These are phyloP conservation scores for Phlogophora meticulosa DNA, from an alignment of 2,888 invertebrate species.

Conservation along the genomic window DNA sequence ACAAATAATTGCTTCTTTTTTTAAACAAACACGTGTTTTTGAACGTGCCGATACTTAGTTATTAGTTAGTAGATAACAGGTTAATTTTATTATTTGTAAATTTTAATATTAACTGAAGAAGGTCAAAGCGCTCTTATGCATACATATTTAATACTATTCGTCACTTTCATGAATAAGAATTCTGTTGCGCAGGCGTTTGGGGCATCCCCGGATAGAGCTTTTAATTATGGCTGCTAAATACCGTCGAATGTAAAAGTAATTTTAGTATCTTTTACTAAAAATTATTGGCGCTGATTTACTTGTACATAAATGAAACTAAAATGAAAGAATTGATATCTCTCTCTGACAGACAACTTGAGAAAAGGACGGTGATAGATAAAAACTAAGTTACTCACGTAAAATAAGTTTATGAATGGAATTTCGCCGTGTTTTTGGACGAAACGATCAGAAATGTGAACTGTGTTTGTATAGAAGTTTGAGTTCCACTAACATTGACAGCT, in stretches of 20 bases:
- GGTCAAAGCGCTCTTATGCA: slow-evolving; percentile 2
- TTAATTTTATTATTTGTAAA: not conserved
- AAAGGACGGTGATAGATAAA: too few species aligned
- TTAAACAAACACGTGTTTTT: slow-evolving; percentile 1
- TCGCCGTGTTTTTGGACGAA: too few species aligned
- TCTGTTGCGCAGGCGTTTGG: not conserved
- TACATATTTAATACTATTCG: not conserved
- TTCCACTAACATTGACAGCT: too few species aligned
- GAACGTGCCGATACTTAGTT: not conserved
- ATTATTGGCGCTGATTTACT: too few species aligned
- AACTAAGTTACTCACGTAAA: too few species aligned
- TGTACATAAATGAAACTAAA: too few species aligned
- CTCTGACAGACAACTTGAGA: too few species aligned
- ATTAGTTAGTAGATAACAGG: slow-evolving; percentile 16
- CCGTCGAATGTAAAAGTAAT: not conserved
- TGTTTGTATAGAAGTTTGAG: too few species aligned
- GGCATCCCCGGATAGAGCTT: slow-evolving; percentile 1
- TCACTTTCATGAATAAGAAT: not conserved
- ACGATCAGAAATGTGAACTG: too few species aligned
- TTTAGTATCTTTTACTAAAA: too few species aligned
- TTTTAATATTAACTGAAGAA: slow-evolving; percentile 12
- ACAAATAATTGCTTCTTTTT: slow-evolving; percentile 6
- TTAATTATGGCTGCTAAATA: not conserved
- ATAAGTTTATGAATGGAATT: too few species aligned
- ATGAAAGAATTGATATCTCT: too few species aligned